A percentile compares a stretch with the other conserved stretches of the same genome.
phyloP scores from a whole-genome alignment of 2,113 vertebrate genomes.

The Siniperca chuatsi region DNA sequence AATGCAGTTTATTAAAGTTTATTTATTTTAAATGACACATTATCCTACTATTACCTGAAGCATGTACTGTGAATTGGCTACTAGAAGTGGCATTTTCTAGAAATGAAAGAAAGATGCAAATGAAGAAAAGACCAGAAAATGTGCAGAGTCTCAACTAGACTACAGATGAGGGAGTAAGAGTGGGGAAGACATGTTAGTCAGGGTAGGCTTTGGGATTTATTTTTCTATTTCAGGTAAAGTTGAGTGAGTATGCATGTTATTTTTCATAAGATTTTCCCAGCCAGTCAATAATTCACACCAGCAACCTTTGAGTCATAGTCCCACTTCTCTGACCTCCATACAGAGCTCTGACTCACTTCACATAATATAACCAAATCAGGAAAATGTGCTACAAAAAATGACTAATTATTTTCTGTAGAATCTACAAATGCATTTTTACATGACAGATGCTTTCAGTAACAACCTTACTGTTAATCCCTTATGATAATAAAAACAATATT shows the following conservation, averaged over 20 bases:
- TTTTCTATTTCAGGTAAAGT: constrained; percentile 45
- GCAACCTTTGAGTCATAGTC: constrained; percentile 66
- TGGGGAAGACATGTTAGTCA: neutral
- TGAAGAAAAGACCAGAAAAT: constrained; percentile 1
- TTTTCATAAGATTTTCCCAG: constrained; percentile 54
- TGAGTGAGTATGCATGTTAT: constrained; percentile 39
- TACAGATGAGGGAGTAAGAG: constrained; percentile 6
- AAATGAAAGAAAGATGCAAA: constrained; percentile 12
- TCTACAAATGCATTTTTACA: neutral
- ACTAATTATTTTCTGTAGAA: neutral
- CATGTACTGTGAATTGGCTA: neutral
- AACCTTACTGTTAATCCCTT: constrained; percentile 6
- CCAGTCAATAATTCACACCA: constrained; percentile 66
- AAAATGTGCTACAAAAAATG: neutral
- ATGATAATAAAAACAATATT: constrained; percentile 2
- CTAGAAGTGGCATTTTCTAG: neutral
- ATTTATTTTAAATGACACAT: neutral
- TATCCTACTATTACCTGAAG: neutral
- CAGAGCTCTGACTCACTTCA: constrained; percentile 59
- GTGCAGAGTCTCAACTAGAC: constrained; percentile 6
- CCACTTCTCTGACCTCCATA: constrained; percentile 59
- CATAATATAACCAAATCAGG: constrained; percentile 44
- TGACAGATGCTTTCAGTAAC: constrained; percentile 24
- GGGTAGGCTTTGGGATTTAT: constrained; percentile 33
- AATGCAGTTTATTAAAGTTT: neutral